Evolutionary conservation across 2,888 invertebrate species (phyloP), one percentile per base, ranked within the genome.

Genomic region (Camptogramma bilineatum): DNA sequence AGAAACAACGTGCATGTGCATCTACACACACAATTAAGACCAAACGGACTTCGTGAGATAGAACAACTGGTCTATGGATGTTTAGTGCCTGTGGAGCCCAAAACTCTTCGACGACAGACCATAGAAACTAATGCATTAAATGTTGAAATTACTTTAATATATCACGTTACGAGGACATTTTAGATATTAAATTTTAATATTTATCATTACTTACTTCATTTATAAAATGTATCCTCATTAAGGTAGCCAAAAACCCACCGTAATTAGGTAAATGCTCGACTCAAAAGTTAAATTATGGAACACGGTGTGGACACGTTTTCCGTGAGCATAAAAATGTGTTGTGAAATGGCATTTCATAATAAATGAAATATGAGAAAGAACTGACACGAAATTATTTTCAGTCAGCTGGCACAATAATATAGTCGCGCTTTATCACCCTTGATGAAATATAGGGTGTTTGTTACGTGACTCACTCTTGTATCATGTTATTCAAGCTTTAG

Each of bases 401-500:
- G 48, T 47, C 18, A 48, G 24, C 57, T 57, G 53, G 34, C 63
- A 58, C 58, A 53, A n/a, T n/a, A 47, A 48, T 59, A 48, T 39
- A 54, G 19, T 53, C 19, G 47, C 52, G 46, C 34, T 64, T 51
- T 51, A 24, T 48, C 52, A 52, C 48, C 48, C 31, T 52, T 42
- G 47, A 55, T 60, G 39, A 54, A 58, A 34, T 63, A 17, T 63
- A 28, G 46, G 17, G 28, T 52, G 60, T 64, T 56, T 52, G 55
- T 60, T 56, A 9, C 13, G 34, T 65, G 61, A 61, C 44, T 65
- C 50, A 61, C n/a, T 64, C 42, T 42, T 47, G 21, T 64, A 52
- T 64, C 52, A 18, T 42, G 53, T 54, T 62, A 62, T 62, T 52
- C 18, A 31, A 28, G 28, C 52, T 57, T 56, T 44, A 56, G 5